phyloP scores from a whole-genome alignment of 2,888 invertebrate genomes.

The Lycocerus yunnanus region DNA sequence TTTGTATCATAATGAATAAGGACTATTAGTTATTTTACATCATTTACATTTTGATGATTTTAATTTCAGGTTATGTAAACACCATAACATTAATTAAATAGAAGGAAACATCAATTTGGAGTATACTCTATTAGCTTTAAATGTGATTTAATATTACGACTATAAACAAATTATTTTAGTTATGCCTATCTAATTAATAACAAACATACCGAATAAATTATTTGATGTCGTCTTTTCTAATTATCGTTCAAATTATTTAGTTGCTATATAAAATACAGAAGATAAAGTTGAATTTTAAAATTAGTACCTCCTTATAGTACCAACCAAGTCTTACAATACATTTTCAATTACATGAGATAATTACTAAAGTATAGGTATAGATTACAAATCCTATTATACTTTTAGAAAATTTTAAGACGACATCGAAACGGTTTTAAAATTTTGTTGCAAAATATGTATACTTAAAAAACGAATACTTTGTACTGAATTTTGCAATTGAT shows the following conservation, averaged over 20 bases:
- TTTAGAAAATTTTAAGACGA: too few relatives aligned
- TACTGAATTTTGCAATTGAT: slow-evolving; percentile 6
- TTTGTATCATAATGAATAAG: not conserved
- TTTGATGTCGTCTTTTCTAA: not conserved
- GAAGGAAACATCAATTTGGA: not conserved
- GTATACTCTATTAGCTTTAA: not conserved
- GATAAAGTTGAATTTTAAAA: too few relatives aligned
- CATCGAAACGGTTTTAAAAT: not conserved
- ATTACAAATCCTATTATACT: too few relatives aligned
- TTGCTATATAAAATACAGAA: too few relatives aligned
- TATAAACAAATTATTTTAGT: not conserved
- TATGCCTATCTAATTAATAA: not conserved
- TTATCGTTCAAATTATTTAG: not conserved
- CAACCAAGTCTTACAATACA: too few relatives aligned
- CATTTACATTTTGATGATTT: not conserved
- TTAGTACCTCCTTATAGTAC: too few relatives aligned
- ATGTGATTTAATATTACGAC: not conserved
- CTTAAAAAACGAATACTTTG: too few relatives aligned
- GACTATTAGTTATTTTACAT: not conserved
- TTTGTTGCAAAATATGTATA: not conserved
- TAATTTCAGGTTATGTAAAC: not conserved
- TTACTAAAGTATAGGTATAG: too few relatives aligned
- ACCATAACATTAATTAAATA: not conserved
- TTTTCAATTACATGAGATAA: too few relatives aligned
- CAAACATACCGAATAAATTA: not conserved